Conservation (phyloP, 2,113 vertebrate species). For the Coracopsis vasa region DNA sequence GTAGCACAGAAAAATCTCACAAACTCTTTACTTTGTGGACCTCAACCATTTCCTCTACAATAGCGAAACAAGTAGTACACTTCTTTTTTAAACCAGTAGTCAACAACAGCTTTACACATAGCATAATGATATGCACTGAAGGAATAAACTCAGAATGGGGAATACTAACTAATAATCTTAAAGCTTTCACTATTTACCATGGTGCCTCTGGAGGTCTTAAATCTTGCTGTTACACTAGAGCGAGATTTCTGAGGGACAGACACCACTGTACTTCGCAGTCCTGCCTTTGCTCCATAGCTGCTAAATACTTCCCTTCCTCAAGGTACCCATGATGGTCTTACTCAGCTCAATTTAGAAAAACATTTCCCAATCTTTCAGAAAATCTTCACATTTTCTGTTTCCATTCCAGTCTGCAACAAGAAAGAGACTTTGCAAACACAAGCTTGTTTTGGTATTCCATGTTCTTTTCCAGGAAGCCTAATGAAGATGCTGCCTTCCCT, state of each 20-base stretch:
- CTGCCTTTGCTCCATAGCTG: neutral
- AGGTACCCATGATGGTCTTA: neutral
- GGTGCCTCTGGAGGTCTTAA: neutral
- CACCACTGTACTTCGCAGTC: neutral
- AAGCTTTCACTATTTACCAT: neutral
- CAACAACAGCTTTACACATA: neutral
- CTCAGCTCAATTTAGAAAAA: neutral
- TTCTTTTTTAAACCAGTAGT: neutral
- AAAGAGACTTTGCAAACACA: neutral
- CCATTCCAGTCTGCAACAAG: neutral
- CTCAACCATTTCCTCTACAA: neutral
- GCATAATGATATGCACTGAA: neutral
- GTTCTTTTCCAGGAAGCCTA: neutral
- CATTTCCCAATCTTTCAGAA: neutral
- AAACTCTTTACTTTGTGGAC: neutral
- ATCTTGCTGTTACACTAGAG: neutral
- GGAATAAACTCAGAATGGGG: neutral
- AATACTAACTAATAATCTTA: neutral
- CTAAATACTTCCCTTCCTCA: neutral
- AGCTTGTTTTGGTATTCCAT: neutral
- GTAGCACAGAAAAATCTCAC: neutral
- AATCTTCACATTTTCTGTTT: neutral
- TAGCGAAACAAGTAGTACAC: neutral
- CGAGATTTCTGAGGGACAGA: neutral
- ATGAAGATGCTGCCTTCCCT: neutral